Conservation (phyloP, 2,113 vertebrate species). For the Thinocorus orbignyianus region DNA sequence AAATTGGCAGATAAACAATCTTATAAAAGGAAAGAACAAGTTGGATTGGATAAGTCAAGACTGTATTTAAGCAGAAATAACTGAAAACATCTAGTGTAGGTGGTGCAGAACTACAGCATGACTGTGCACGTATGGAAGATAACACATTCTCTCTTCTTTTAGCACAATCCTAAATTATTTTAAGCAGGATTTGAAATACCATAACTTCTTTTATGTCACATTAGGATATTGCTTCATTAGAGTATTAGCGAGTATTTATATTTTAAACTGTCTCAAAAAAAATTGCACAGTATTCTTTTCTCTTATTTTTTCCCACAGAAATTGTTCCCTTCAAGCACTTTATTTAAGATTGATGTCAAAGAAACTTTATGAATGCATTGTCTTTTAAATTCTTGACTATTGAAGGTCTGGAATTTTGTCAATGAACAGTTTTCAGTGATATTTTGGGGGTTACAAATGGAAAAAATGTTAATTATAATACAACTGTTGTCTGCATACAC, state of each 20-base stretch:
- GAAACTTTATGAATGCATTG: background rate
- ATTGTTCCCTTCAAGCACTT: background rate
- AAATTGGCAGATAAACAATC: background rate
- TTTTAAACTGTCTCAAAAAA: background rate
- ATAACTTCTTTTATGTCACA: background rate
- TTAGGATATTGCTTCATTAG: background rate
- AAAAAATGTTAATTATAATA: background rate
- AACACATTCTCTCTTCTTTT: background rate
- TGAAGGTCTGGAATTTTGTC: background rate
- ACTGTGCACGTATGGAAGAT: background rate
- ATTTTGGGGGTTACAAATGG: background rate
- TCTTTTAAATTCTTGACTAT: background rate
- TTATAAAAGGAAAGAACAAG: background rate
- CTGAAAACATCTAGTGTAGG: background rate
- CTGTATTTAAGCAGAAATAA: background rate
- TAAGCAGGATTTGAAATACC: background rate
- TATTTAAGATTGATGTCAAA: background rate
- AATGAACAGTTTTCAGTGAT: background rate
- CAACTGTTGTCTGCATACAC: background rate
- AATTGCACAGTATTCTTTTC: background rate
- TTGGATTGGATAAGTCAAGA: background rate
- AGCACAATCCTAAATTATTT: background rate
- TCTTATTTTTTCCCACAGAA: background rate
- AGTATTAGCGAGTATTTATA: background rate
- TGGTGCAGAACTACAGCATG: background rate